Percentiles rank a stretch among this genome's conserved stretches.
Conservation (phyloP, 2,797 vertebrate species). For the Phrynocephalus forsythii region DNA sequence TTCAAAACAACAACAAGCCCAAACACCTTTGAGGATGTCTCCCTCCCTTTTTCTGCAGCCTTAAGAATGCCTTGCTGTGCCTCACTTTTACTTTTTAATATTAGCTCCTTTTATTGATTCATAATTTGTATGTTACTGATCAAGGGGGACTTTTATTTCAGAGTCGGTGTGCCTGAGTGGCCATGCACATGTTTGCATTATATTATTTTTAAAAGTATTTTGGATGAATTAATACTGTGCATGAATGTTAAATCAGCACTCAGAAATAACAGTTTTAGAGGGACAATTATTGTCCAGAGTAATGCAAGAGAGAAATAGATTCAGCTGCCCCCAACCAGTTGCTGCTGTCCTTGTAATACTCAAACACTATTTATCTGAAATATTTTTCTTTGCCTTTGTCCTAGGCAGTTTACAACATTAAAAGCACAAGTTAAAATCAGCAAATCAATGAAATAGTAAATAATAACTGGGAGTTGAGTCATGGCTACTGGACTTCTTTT, state of each 20-base stretch:
- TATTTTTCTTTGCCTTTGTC: too few relatives aligned
- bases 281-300: background rate
- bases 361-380: background rate
- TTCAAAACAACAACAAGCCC: background rate
- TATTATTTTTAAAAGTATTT: background rate
- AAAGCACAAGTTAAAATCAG: too few relatives aligned
- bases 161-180: too few relatives aligned
- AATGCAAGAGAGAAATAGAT: background rate
- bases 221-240: background rate
- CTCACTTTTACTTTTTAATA: background rate
- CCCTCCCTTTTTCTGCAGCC: background rate
- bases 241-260: background rate
- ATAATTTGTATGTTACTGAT: too few relatives aligned
- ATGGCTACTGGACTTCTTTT: too few relatives aligned
- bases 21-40: background rate
- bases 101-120: background rate
- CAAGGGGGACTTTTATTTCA: too few relatives aligned
- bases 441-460: too few relatives aligned
- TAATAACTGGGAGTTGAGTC: too few relatives aligned
- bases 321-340: too few relatives aligned
- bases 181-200: too few relatives aligned
- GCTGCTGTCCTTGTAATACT: background rate
- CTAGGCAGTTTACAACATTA: too few relatives aligned
- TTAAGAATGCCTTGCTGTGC: background rate
- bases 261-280: background rate